Evolutionary conservation across 92 coral and sea anemone species (phyloP).

Genomic region (Hydrozoanthus gracilis): DNA sequence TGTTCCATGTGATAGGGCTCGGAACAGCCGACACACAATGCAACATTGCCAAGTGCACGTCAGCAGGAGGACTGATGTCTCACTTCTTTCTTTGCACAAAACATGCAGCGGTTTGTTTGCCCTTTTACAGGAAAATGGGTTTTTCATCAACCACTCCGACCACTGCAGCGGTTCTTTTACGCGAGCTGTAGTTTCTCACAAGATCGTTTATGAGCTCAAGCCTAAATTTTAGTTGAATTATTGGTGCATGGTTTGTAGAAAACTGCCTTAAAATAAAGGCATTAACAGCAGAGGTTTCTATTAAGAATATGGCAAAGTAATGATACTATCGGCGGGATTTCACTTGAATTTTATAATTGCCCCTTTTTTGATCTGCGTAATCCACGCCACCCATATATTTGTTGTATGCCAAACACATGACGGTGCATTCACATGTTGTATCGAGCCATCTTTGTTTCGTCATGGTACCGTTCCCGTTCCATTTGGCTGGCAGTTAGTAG

Average conservation of each 20-base stretch:
- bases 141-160: constrained; percentile 39
- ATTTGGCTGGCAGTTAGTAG: constrained; percentile 52
- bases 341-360: constrained; percentile 44
- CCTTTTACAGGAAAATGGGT: constrained; percentile 43
- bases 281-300: constrained; percentile 57
- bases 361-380: constrained; percentile 56
- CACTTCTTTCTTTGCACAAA: constrained; percentile 33
- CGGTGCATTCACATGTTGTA: constrained; percentile 43
- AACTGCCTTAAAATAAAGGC: constrained; percentile 50
- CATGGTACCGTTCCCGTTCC: constrained; percentile 43
- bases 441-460: constrained; percentile 39
- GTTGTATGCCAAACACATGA: constrained; percentile 54
- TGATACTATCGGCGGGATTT: constrained; percentile 51
- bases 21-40: constrained; percentile 35
- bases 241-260: constrained; percentile 48
- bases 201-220: constrained; percentile 41
- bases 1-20: constrained; percentile 27
- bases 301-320: constrained; percentile 48
- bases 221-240: constrained; percentile 43
- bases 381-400: constrained; percentile 57
- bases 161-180: constrained; percentile 41
- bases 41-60: constrained; percentile 41
- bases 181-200: constrained; percentile 34
- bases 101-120: constrained; percentile 41
- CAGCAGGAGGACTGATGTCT: constrained; percentile 47